Percentiles rank a stretch among this genome's conserved stretches.
These are phyloP conservation scores for Noctua fimbriata DNA, from an alignment of 2,888 invertebrate genomes.

Conservation along the genomic window DNA sequence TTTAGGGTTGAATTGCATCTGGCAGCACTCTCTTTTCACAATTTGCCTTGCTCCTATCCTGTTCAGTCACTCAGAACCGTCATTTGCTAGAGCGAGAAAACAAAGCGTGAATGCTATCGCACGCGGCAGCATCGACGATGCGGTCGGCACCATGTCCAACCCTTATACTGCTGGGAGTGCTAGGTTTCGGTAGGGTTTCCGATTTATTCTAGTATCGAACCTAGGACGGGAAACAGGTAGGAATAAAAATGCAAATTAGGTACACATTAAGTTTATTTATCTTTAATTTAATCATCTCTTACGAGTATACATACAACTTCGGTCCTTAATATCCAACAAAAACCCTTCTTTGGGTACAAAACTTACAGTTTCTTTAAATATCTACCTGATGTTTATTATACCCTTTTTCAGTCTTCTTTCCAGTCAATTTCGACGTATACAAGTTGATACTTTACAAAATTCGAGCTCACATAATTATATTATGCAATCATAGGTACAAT, in stretches of 20 bases:
- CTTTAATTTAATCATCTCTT: conserved; percentile 18
- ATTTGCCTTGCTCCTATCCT: not conserved
- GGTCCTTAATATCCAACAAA: conserved; percentile 10
- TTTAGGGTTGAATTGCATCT: not conserved
- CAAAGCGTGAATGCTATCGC: no score
- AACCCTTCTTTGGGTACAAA: not conserved
- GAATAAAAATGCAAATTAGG: conserved; percentile 6
- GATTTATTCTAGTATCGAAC: not conserved
- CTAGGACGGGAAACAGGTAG: not conserved
- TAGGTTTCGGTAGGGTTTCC: no score
- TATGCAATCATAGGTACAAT: conserved; percentile 10
- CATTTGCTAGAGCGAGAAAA: no score
- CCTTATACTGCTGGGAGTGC: no score
- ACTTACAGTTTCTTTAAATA: conserved; percentile 12
- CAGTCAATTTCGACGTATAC: conserved; percentile 7
- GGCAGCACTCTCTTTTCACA: not conserved
- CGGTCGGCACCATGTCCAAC: not conserved
- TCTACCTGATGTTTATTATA: conserved; percentile 13
- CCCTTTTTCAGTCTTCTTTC: conserved; percentile 30
- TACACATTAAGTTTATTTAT: conserved; percentile 10
- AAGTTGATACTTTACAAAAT: conserved; percentile 2
- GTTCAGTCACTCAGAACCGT: not conserved
- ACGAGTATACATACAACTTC: conserved; percentile 13
- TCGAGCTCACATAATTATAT: not conserved
- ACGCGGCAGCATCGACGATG: no score